Conservation (phyloP, 2,797 vertebrate genomes). For the Siniperca scherzeri region DNA sequence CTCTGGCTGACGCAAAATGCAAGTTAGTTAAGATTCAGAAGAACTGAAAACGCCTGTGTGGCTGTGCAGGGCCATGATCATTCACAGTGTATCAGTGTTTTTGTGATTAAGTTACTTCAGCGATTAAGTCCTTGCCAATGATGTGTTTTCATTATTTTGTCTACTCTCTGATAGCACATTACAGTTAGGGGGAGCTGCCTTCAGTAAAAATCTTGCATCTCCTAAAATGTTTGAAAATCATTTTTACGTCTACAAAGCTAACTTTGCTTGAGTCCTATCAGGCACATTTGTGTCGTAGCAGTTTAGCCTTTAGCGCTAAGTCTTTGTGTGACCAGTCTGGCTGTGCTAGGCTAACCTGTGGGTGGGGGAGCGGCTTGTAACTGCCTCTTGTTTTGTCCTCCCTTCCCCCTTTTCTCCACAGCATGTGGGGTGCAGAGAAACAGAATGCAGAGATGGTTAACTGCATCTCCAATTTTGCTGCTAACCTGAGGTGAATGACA, state of each 20-base stretch:
- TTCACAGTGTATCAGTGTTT: neutral
- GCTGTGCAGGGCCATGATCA: neutral
- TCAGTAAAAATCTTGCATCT: neutral
- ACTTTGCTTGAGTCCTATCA: neutral
- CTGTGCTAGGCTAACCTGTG: slow-evolving; percentile 47
- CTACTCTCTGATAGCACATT: neutral
- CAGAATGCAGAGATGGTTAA: slow-evolving; percentile 87
- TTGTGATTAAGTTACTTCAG: neutral
- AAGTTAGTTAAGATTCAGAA: neutral
- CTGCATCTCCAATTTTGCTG: slow-evolving; percentile 87
- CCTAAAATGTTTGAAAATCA: neutral
- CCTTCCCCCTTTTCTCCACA: slow-evolving; percentile 79
- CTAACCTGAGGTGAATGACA: slow-evolving; percentile 88
- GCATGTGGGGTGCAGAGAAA: slow-evolving; percentile 88
- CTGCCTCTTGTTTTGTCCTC: slow-evolving; percentile 76
- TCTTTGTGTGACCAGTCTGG: slow-evolving; percentile 32
- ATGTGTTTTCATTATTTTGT: neutral
- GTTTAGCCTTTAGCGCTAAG: neutral
- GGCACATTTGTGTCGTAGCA: neutral
- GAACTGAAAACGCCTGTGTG: slow-evolving; percentile 4
- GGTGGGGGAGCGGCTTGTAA: slow-evolving; percentile 68
- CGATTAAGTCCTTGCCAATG: neutral
- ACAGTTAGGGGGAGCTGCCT: neutral
- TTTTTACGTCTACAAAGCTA: neutral
- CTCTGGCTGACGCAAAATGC: neutral